A percentile compares a stretch with the other conserved stretches of the same genome.
Conservation (phyloP, 1,140 invertebrate genomes). For the Heliconius hewitsoni region DNA sequence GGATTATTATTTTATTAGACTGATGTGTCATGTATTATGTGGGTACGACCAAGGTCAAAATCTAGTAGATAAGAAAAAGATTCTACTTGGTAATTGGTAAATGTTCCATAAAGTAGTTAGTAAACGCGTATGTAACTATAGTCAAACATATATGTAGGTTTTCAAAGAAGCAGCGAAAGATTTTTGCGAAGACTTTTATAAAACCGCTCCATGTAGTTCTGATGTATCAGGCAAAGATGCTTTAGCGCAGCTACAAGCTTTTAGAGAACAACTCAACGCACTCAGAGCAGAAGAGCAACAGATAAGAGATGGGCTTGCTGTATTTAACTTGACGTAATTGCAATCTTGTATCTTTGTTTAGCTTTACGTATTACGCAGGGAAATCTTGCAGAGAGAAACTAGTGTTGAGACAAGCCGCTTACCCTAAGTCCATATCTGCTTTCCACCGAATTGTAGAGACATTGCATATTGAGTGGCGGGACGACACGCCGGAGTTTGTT, state of each 20-base stretch:
- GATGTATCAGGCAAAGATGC: slow-evolving; percentile 85
- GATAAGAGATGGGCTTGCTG: slow-evolving; percentile 85
- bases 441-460: no score
- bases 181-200: slow-evolving; percentile 85
- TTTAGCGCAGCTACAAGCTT: slow-evolving; percentile 83
- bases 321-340: slow-evolving; percentile 85
- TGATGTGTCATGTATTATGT: no score
- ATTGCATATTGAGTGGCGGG: no score
- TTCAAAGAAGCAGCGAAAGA: slow-evolving; percentile 84
- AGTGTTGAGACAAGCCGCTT: no score
- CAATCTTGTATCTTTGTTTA: neutral
- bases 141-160: slow-evolving; percentile 47
- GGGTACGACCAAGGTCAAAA: no score
- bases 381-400: no score
- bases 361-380: neutral
- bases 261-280: slow-evolving; percentile 82
- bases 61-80: neutral
- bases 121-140: neutral
- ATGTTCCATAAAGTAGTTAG: neutral
- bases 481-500: no score
- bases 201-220: slow-evolving; percentile 84
- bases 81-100: neutral
- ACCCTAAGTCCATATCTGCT: no score
- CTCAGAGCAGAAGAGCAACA: slow-evolving; percentile 85
- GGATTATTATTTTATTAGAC: no score